Evolutionary conservation across 2,113 vertebrate species (phyloP).

Genomic region (Sinocyclocheilus rhinocerous): DNA sequence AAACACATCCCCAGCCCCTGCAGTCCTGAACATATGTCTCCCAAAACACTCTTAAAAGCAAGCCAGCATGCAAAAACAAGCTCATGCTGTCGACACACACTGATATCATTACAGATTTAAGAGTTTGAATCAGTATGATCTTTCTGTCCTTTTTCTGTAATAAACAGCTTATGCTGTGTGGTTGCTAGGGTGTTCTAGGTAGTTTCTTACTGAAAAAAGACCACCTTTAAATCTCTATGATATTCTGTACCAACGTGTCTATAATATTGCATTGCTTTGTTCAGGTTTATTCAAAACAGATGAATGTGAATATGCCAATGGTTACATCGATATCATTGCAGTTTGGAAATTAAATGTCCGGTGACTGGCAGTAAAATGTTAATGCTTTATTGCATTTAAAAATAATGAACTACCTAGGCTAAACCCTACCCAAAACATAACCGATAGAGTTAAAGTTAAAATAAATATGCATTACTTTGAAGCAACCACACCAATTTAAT

Average conservation of each 20-base stretch:
- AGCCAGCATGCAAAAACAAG: background rate
- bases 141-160: background rate
- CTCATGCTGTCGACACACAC: background rate
- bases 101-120: background rate
- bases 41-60: constrained; percentile 4
- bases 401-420: background rate
- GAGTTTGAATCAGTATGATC: background rate
- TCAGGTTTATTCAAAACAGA: background rate
- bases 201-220: too few species aligned
- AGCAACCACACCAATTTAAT: background rate
- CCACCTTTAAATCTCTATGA: too few species aligned
- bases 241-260: too few species aligned
- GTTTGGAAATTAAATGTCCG: background rate
- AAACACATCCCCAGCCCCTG: constrained; percentile 1
- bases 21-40: constrained; percentile 30
- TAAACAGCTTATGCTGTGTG: background rate
- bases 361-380: background rate
- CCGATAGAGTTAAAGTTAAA: background rate
- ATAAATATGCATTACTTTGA: background rate
- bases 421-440: background rate
- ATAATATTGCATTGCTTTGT: too few species aligned
- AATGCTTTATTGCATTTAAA: too few species aligned
- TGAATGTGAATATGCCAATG: background rate
- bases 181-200: background rate
- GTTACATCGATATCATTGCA: too few species aligned